Base-by-base conservation (phyloP, 1,140 invertebrate species). In the Conopomorpha cramerella region DNA sequence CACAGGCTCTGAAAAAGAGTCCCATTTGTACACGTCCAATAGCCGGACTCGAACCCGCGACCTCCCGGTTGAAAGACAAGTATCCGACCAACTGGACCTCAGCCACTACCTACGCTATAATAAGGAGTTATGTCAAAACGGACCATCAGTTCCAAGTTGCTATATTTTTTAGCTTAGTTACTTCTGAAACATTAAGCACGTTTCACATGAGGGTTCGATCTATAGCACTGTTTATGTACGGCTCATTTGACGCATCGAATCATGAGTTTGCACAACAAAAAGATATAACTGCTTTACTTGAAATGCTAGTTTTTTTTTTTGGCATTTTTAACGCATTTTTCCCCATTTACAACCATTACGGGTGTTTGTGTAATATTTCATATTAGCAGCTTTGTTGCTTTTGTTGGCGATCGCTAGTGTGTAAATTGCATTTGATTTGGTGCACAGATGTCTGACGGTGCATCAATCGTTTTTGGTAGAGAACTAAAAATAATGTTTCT, bases 211-310 rank as follows among this genome's bases (percentile, higher is more conserved):
- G 51, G 58, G 49, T 49, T 33, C 38, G 45, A 51, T 50, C 31
- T 38, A 35, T 39, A 40, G n/a, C 17, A 27, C 40, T 55, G 51
- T 70, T 70, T 65, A 62, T 50, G 55, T 59, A 52, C 60, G 65
- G 53, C 57, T 66, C 66, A 74, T 74, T 74, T 64, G 53, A 49
- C 64, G 59, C 49, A 49, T 63, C 63, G 54, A 61, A 70, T 70
- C 55, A 55, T 46, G 47, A 71, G 66, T 71, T 68, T 68, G 64
- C 60, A 65, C 67, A 66, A 72, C 67, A 73, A 59, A 43, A 34
- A 38, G 11, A 12, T 17, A 46, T 39, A 45, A 41, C 58, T 54
- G 55, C 39, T 73, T 71, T 71, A 71, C 66, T 65, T 58, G 49
- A 68, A 62, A 50, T 48, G 51, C 51, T 7, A 55, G 43, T 54